These are phyloP conservation scores for Cosmia trapezina DNA, from an alignment of 2,888 invertebrate species.

Conservation along the genomic window DNA sequence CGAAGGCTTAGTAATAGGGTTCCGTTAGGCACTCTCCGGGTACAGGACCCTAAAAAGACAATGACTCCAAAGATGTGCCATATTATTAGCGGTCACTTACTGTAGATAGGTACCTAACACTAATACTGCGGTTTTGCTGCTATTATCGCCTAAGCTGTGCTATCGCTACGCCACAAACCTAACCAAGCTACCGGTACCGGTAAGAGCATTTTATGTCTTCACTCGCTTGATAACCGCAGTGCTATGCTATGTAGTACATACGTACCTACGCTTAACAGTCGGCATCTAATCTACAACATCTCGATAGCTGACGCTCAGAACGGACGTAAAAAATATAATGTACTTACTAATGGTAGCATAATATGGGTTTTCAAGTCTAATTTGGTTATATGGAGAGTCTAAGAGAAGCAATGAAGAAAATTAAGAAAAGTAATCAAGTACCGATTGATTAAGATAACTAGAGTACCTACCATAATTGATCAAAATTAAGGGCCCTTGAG, in stretches of 20 bases:
- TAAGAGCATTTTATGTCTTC: constrained; percentile 74
- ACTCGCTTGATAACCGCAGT: constrained; percentile 71
- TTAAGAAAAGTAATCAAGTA: too few relatives aligned
- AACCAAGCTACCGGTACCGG: constrained; percentile 76
- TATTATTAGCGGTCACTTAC: too few relatives aligned
- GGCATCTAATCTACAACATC: constrained; percentile 80
- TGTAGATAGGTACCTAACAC: too few relatives aligned
- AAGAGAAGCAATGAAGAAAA: too few relatives aligned
- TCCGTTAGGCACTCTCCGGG: too few relatives aligned
- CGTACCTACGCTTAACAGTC: constrained; percentile 69
- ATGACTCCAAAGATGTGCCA: neutral
- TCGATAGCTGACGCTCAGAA: constrained; percentile 69
- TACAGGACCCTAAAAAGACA: too few relatives aligned
- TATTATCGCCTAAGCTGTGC: constrained; percentile 26
- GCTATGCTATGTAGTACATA: constrained; percentile 60
- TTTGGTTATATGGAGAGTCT: neutral
- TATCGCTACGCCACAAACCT: constrained; percentile 46
- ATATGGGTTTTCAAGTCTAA: constrained; percentile 9
- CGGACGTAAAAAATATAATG: constrained; percentile 51
- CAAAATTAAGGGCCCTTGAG: too few relatives aligned
- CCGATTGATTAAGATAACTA: too few relatives aligned
- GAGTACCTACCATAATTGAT: too few relatives aligned
- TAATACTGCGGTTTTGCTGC: neutral
- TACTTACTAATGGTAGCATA: constrained; percentile 21
- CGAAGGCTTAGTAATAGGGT: too few relatives aligned